Base-by-base conservation (phyloP, 2,888 invertebrate species). In the Apotomis turbidana region DNA sequence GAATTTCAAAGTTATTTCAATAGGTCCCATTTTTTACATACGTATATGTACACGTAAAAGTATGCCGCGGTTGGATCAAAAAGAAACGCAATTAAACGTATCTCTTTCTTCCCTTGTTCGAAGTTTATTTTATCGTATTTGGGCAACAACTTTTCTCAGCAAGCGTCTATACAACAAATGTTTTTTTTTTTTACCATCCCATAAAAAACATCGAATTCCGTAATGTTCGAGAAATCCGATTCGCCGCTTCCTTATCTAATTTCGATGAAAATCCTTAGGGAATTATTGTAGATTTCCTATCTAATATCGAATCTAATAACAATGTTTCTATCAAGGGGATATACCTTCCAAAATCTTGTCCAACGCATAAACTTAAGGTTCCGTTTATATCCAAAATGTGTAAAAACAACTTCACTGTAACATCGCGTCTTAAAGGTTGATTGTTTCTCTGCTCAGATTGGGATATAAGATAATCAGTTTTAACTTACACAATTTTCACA, bases 251-350 rank as follows among this genome's bases (percentile, higher is more conserved):
- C 36, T 61, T 61, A 49, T 49, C 12, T 61, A 49, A 61, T 49
- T 49, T 61, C 27, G 57, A 49, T 49, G 61, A 61, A 36, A 36
- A 61, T 61, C 49, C 1, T n/a, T n/a, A 12, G 49, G 61, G 61
- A 46, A 49, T 61, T 49, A 61, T 61, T 61, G 49, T 61, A 49
- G 27, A 61, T 46, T 61, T 49, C 49, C 61, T 36, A 49, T 46
- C 10, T 13, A 61, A 61, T 61, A 61, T 49, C 27, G 27, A 61
- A 61, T 61, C 61, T 61, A 12, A 49, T 61, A 61, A 61, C 27
- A 27, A 49, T 61, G 12, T n/a, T 62, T 51, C 5, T n/a, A 62
- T 36, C 36, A 9, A 51, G 51, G 36, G 36, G n/a, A 62, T 61
- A 12, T 27, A 49, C 5, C 12, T 61, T 4, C 15, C 46, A 12